These are phyloP conservation scores for Hydrozoanthus tunicans DNA, from an alignment of 64 coral and sea anemone genomes.

Conservation along the genomic window DNA sequence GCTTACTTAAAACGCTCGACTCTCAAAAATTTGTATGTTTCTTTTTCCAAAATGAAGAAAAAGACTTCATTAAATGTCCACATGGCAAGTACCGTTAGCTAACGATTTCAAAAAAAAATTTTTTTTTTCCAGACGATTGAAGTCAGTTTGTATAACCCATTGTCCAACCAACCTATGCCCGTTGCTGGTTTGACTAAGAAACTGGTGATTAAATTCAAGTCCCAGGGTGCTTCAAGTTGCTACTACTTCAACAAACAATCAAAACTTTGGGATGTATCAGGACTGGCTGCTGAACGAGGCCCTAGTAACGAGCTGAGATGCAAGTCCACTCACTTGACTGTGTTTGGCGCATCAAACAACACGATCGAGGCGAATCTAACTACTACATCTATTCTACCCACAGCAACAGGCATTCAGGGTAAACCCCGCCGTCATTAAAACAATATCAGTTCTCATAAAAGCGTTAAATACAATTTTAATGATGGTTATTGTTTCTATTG, in stretches of 20 bases:
- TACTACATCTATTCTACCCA: not conserved
- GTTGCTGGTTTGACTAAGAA: not conserved
- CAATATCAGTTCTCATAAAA: too few relatives aligned
- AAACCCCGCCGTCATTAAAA: not conserved
- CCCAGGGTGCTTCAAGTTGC: constrained; percentile 1
- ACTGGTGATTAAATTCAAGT: constrained; percentile 32
- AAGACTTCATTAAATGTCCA: too few relatives aligned
- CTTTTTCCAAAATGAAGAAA: too few relatives aligned
- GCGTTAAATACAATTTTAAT: too few relatives aligned
- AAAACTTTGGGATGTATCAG: constrained; percentile 4
- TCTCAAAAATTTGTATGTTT: too few relatives aligned
- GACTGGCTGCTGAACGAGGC: not conserved
- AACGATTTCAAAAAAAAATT: too few relatives aligned
- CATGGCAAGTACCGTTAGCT: too few relatives aligned
- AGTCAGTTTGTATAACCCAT: constrained; percentile 15
- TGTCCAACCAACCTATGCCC: not conserved
- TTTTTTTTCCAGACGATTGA: constrained; percentile 2
- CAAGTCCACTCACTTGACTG: constrained; percentile 47
- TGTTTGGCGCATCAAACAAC: constrained; percentile 42
- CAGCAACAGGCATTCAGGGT: constrained; percentile 9
- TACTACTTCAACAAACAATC: constrained; percentile 14
- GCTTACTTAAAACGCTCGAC: too few relatives aligned
- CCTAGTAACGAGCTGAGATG: not conserved
- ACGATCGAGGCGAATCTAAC: not conserved
- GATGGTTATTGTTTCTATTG: too few relatives aligned